These are phyloP conservation scores for Lepus timidus DNA, from an alignment of 2,113 vertebrate genomes.

Conservation along the genomic window DNA sequence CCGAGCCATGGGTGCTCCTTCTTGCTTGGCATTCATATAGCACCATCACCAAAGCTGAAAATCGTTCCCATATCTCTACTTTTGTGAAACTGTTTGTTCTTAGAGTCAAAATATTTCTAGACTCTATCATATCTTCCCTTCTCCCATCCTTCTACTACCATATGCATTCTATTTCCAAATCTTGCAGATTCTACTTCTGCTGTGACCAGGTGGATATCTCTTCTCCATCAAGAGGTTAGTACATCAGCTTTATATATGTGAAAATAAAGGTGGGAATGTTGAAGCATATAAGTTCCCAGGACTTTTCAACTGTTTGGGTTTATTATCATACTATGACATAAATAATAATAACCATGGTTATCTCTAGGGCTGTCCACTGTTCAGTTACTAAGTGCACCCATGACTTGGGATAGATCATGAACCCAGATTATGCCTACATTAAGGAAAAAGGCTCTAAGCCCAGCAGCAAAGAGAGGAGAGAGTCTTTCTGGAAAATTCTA, in stretches of 20 bases:
- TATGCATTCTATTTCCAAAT: background rate
- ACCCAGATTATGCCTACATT: background rate
- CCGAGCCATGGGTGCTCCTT: background rate
- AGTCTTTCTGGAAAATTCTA: background rate
- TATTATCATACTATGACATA: background rate
- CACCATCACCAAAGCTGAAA: background rate
- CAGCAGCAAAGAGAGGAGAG: background rate
- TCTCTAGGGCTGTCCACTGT: background rate
- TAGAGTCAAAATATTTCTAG: background rate
- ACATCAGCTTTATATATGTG: background rate
- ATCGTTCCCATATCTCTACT: background rate
- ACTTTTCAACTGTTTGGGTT: background rate
- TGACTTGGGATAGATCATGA: background rate
- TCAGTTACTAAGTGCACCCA: background rate
- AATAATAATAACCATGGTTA: background rate
- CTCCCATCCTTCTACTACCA: background rate
- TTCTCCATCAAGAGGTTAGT: background rate
- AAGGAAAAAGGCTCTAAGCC: background rate
- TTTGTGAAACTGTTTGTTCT: background rate
- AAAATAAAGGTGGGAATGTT: background rate
- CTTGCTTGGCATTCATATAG: background rate
- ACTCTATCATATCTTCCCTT: background rate
- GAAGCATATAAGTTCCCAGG: background rate
- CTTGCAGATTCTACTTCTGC: background rate
- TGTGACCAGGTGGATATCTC: background rate